Base-by-base conservation (phyloP, 2,113 vertebrate genomes). In the Solea senegalensis region DNA sequence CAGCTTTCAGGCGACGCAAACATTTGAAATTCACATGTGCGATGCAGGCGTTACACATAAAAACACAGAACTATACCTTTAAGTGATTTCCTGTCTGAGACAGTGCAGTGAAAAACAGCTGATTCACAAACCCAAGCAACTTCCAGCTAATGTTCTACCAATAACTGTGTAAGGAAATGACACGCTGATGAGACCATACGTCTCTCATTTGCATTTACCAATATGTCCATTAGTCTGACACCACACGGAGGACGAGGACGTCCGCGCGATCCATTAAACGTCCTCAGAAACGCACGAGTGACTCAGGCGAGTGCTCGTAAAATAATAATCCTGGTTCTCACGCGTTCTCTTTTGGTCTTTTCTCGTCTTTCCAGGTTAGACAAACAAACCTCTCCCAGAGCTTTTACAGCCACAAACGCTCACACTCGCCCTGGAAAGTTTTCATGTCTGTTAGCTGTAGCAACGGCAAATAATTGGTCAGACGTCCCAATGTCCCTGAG, bases 401-500 rank as follows among this genome's bases (percentile, higher is more conserved):
- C 73, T 69, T 59, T 69, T 72, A 34, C 3, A 44, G 76, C 73
- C 58, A 72, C 81, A 75, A 83, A 69, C 69, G 79, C 64, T 65
- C 65, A 56, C 21, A 21, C 21, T 88, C 68, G 80, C 78, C 64
- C 62, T 48, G 44, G 9, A 45, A 51, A 63, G 65, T 78, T 86
- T 79, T 85, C 66, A 66, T 21, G 21, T 21, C 21, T 21, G 21
- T 21, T 16, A 14, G 74, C 73, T 75, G 66, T 69, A 82, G 69
- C 64, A 86, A 86, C 64, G 80, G 54, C 63, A 82, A 81, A 21
- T 88, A 88, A 86, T 86, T 57, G 49, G 89, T 82, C 66, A 72
- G 61, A 86, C 82, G 86, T 78, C 62, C 21, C 21, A 21, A 21
- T 49, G 76, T 67, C 76, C 82, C 60, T 26, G 54, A 86, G 86